These are phyloP conservation scores for Nymphalis urticae DNA, from an alignment of 2,888 invertebrate species.

Conservation along the genomic window DNA sequence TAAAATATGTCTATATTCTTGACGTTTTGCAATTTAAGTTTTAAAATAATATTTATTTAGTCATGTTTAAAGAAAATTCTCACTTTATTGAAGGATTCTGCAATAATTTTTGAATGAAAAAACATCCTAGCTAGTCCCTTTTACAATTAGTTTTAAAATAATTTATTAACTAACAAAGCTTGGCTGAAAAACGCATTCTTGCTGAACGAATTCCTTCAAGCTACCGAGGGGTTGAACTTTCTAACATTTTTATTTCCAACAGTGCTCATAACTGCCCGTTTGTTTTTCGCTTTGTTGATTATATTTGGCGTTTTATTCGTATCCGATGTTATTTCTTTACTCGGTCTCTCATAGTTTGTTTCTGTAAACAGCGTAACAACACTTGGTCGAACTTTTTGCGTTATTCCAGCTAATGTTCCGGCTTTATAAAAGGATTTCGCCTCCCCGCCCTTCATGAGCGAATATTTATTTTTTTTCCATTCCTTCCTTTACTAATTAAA, in stretches of 20 bases:
- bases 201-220: conserved; percentile 52
- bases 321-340: conserved; percentile 62
- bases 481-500: conserved; percentile 29
- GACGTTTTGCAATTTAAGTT: no score
- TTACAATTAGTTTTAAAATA: conserved; percentile 22
- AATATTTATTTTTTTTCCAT: conserved; percentile 22
- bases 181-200: conserved; percentile 49
- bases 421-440: conserved; percentile 37
- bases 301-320: conserved; percentile 60
- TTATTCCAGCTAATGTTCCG: conserved; percentile 35
- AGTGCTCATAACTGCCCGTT: conserved; percentile 53
- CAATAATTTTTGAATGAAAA: no score
- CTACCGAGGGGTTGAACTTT: conserved; percentile 34
- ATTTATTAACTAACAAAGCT: conserved; percentile 30
- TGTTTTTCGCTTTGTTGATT: conserved; percentile 63
- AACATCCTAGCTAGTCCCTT: not conserved
- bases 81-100: no score
- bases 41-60: no score
- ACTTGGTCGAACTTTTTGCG: conserved; percentile 34
- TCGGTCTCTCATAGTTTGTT: conserved; percentile 62
- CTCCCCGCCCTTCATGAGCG: conserved; percentile 16
- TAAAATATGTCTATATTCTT: no score
- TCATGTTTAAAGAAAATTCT: no score
- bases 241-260: conserved; percentile 58
- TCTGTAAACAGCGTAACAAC: conserved; percentile 52